A percentile compares a stretch with the other conserved stretches of the same genome.
Evolutionary conservation across 2,113 vertebrate species (phyloP).

Genomic region (Genyomyrus donnyi): DNA sequence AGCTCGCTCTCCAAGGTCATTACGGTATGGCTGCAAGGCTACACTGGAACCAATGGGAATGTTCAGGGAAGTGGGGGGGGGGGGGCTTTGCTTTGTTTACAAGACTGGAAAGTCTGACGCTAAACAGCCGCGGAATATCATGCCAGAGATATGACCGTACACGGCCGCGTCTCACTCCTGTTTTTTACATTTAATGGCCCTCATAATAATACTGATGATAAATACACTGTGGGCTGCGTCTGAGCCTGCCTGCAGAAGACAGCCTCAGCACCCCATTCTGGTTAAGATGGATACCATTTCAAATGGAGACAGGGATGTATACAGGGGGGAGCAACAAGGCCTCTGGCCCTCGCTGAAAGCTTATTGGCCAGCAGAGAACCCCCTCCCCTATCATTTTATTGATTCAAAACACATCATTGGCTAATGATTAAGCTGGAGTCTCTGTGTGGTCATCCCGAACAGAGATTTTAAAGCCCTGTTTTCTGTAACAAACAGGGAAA

Average conservation of each 20-base stretch:
- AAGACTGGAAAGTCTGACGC: neutral
- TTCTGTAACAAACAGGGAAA: neutral
- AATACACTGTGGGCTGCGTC: neutral
- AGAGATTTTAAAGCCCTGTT: neutral
- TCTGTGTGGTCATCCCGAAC: neutral
- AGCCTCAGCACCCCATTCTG: neutral
- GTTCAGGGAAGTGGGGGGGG: neutral
- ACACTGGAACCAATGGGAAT: neutral
- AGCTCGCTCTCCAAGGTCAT: neutral
- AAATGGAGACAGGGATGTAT: neutral
- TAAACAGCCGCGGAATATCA: conserved; percentile 7
- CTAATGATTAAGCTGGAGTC: neutral
- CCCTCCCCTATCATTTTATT: neutral
- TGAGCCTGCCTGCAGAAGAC: neutral
- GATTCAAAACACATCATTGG: neutral
- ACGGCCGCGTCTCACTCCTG: conserved; percentile 11
- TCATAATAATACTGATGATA: conserved; percentile 7
- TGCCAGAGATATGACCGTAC: conserved; percentile 14
- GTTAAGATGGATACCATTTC: neutral
- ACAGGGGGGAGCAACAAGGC: neutral
- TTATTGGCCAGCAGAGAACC: neutral
- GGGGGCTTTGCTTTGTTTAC: conserved; percentile 5
- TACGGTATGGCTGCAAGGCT: neutral
- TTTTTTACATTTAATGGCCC: neutral
- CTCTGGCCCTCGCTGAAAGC: neutral